Base-by-base conservation (phyloP, 37 sponge, comb jelly and placozoan species). In the Chondrilla cf. caribensis region DNA sequence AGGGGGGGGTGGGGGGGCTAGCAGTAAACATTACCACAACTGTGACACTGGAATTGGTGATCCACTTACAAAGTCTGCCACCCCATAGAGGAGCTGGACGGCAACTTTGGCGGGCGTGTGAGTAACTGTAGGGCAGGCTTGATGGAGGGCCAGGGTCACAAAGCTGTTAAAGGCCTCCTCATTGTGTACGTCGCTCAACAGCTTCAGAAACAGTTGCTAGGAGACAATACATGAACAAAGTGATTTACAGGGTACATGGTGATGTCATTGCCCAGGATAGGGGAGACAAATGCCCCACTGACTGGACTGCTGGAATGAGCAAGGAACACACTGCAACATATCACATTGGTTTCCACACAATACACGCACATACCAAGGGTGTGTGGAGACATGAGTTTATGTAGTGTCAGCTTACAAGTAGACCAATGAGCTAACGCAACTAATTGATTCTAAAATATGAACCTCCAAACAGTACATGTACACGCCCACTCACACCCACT, bases 81-180 rank as follows among this genome's bases (percentile, higher is more conserved):
- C 83, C 14, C 95, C 95, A 59, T 85, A 91, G 65, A 90, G 86
- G 21, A 94, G 93, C 82, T 94, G 95, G 1, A 94, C 95, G 17
- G 93, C 89, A 25, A 89, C 91, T 67, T 87, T 91, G 59, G 89
- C 86, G 0, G 92, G 71, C 8, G 88, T 80, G 70, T 88, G 85
- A 51, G 95, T 87, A 70, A 94, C 95, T 0, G 93, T 83, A 40
- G 87, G 80, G 36, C 89, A 91, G 22, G 82, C 80, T 77, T 94
- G 89, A 40, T 88, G 82, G 47, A 94, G 84, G 22, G 91, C 67
- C 28, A 83, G 86, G 17, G 59, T 51, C 2, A 86, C 58, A 71
- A 90, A 88, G 18, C 79, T 84, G 0, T 94, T 81, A 1, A 89
- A n/a, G 15, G 60, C 21, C 76, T 73, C 38, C 6, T n/a, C 19